Base-by-base conservation (phyloP, 37 sponge, comb jelly and placozoan genomes). In the Aplysina aerophoba region DNA sequence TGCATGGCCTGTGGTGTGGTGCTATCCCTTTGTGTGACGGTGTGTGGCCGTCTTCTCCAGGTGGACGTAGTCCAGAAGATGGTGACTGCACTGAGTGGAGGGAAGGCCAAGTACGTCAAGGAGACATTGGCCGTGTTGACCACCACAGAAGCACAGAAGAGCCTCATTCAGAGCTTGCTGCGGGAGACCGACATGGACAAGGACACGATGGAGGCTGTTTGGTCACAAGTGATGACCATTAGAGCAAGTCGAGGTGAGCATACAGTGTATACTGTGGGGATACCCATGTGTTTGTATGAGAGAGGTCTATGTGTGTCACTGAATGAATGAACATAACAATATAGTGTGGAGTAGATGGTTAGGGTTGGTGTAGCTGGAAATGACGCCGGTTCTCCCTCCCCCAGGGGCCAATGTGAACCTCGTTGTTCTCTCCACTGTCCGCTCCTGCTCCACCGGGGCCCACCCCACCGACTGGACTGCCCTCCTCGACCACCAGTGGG, bases 231-330 rank as follows among this genome's bases (percentile, higher is more conserved):
- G 25, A 38, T 50, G 17, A 87, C 91, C 44, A 87, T 91, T 44
- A 87, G 35, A 30, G 88, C 87, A 28, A 91, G 91, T 54, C 91
- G 87, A 87, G 91, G 91, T 87, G 59, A 38, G 34, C 8, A 8
- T 44, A 11, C 50, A 44, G 50, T 44, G 50, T 44, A n/a, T n/a
- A n/a, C n/a, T n/a, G n/a, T n/a, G n/a, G n/a, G n/a, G n/a, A n/a
- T n/a, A n/a, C n/a, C n/a, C n/a, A n/a, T n/a, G n/a, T n/a, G n/a
- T n/a, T n/a, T n/a, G n/a, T n/a, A n/a, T n/a, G n/a, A n/a, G n/a
- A n/a, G n/a, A n/a, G 3, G 50, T 44, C 3, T 8, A 44, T 44
- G 50, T 44, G 50, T 44, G 50, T 44, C 50, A 3, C 8, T 11
- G 50, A 11, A 44, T 44, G 50, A 8, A 44, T 44, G 50, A 8